These are phyloP conservation scores for Aix galericulata DNA, from an alignment of 2,113 vertebrate species.

Conservation along the genomic window DNA sequence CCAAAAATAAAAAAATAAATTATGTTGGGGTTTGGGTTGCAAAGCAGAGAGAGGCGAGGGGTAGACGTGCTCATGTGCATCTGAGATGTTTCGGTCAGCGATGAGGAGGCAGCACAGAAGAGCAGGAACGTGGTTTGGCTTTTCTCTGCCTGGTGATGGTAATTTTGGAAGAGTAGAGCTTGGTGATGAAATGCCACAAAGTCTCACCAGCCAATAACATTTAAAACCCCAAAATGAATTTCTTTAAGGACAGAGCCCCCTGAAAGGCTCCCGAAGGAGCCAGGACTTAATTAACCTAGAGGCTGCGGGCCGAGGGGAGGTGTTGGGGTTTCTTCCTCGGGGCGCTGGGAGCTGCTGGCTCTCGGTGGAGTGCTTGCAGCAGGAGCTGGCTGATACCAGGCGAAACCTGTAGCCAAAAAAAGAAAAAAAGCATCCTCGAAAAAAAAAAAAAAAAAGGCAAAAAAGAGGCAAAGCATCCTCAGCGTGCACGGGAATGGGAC, in stretches of 20 bases:
- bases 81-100: neutral
- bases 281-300: neutral
- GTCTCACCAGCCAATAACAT: neutral
- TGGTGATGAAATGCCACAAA: neutral
- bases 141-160: neutral
- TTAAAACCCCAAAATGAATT: neutral
- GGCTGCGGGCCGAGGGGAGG: neutral
- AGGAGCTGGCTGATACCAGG: neutral
- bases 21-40: too few species aligned
- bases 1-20: neutral
- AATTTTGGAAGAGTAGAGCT: neutral
- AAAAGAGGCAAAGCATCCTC: neutral
- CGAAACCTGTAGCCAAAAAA: neutral
- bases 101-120: neutral
- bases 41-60: neutral
- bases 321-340: fast-evolving
- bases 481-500: fast-evolving
- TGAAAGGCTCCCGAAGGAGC: neutral
- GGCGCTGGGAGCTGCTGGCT: neutral
- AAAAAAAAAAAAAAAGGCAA: too few species aligned
- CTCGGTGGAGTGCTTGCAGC: neutral
- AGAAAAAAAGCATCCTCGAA: too few species aligned
- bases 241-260: neutral
- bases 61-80: neutral
- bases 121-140: neutral